Evolutionary conservation across 2,797 vertebrate genomes (phyloP).

Genomic region (Myotis myotis): DNA sequence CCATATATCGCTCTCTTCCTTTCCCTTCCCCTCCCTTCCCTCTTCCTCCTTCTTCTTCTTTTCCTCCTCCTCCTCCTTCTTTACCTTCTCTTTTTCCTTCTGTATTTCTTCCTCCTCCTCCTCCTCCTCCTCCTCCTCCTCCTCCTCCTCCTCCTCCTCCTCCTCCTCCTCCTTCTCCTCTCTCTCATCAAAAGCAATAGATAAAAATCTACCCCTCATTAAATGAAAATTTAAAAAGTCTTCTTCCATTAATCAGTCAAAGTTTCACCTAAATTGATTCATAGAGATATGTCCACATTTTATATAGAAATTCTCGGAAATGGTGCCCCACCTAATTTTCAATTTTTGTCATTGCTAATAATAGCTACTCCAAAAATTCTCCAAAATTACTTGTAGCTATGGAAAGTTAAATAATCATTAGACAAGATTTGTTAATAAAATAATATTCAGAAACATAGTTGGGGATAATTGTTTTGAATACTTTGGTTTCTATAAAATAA

Average conservation of each 20-base stretch:
- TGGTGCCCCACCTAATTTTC: background rate
- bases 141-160: rapidly evolving
- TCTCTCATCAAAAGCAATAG: background rate
- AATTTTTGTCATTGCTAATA: background rate
- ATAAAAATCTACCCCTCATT: background rate
- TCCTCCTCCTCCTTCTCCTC: background rate
- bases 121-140: background rate
- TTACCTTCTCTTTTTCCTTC: background rate
- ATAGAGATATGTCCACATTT: rapidly evolving
- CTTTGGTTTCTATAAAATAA: background rate
- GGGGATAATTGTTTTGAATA: background rate
- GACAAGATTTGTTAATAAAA: background rate
- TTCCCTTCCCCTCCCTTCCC: rapidly evolving
- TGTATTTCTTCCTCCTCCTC: no score
- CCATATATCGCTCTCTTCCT: rapidly evolving
- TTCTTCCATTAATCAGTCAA: background rate
- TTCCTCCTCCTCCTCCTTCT: background rate
- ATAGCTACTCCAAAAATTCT: background rate
- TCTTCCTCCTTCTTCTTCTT: background rate
- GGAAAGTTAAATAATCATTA: background rate
- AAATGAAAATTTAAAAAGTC: background rate
- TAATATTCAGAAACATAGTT: background rate
- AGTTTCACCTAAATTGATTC: background rate
- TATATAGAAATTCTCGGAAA: background rate
- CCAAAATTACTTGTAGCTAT: background rate